Base-by-base conservation (phyloP, 1,140 invertebrate species). In the Copidosoma floridanum region DNA sequence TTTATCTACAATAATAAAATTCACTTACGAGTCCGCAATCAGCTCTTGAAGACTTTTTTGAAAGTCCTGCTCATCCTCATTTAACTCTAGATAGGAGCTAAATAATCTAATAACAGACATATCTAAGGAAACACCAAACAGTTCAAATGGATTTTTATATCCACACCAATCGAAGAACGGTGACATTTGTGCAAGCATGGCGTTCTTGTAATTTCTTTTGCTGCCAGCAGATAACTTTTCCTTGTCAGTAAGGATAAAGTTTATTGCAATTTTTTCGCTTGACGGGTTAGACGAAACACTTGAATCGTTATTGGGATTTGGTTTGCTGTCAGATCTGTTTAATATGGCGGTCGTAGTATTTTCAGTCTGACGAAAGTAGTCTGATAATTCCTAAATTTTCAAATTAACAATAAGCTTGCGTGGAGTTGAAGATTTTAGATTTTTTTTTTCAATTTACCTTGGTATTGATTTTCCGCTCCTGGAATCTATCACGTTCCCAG, bases 401-500 rank as follows among this genome's bases (percentile, higher is more conserved):
- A 7, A 53, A 10, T 6, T 32, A 12, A 6, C 29, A 32, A 32
- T 6, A 32, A 32, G 29, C 12, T 32, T 32, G 29, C 12, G 29
- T 32, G 29, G 0, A 12, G 6, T 32, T 32, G 12, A 32, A 32
- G 12, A 32, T 8, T 12, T 8, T 12, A 32, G 29, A 8, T 1
- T 24, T 48, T 14, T n/a, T n/a, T n/a, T n/a, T n/a, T n/a, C n/a
- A n/a, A n/a, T n/a, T 40, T 52, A 59, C 86, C 8, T 73, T 64
- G 14, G 80, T 75, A 12, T 69, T 77, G 0, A 89, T 75, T 61
- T 82, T 85, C 6, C 84, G 84, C 61, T 90, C 89, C 52, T 85
- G 83, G 68, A 86, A 86, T 37, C 83, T 80, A 27, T 88, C 85
- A 41, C 82, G 81, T 50, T 87, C 83, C 77, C 83, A 85, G 14